A percentile compares a stretch with the other conserved stretches of the same genome.
These are phyloP conservation scores for Archivesica marissinica DNA, from an alignment of 1,140 invertebrate genomes.

Conservation along the genomic window DNA sequence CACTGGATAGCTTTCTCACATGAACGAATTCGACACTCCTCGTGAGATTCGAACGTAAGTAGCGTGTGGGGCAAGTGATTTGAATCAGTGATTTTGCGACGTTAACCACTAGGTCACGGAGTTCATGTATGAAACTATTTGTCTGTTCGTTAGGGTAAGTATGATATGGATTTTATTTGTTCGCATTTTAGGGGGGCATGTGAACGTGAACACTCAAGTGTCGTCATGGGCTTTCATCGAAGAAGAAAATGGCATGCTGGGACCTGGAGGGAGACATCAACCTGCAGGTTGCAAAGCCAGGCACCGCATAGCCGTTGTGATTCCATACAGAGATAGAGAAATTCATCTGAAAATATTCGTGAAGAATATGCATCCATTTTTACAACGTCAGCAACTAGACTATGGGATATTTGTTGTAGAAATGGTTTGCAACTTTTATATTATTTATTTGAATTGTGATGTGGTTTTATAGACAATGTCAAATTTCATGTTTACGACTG, in stretches of 20 bases:
- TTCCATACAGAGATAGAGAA: conserved; percentile 78
- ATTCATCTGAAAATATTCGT: conserved; percentile 77
- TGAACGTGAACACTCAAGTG: conserved; percentile 27
- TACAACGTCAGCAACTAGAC: conserved; percentile 75
- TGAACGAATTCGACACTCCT: too few relatives aligned
- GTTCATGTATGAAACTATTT: too few relatives aligned
- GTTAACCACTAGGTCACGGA: too few relatives aligned
- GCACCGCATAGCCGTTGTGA: conserved; percentile 74
- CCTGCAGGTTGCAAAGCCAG: conserved; percentile 69
- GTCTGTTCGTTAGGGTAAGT: too few relatives aligned
- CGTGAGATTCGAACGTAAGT: too few relatives aligned
- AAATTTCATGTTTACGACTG: too few relatives aligned
- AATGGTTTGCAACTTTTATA: conserved; percentile 65
- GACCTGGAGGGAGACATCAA: conserved; percentile 66
- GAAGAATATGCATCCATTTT: conserved; percentile 75
- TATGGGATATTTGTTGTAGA: conserved; percentile 78
- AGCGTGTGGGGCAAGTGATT: too few relatives aligned
- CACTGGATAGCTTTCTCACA: too few relatives aligned
- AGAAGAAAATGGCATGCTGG: not conserved
- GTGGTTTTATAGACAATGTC: too few relatives aligned
- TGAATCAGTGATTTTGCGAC: too few relatives aligned
- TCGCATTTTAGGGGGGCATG: conserved; percentile 43
- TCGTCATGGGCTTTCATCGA: conserved; percentile 45
- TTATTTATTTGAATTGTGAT: too few relatives aligned
- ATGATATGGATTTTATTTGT: too few relatives aligned